A percentile compares a stretch with the other conserved stretches of the same genome.
Evolutionary conservation across 2,888 invertebrate genomes (phyloP).

Genomic region (Apamea monoglypha): DNA sequence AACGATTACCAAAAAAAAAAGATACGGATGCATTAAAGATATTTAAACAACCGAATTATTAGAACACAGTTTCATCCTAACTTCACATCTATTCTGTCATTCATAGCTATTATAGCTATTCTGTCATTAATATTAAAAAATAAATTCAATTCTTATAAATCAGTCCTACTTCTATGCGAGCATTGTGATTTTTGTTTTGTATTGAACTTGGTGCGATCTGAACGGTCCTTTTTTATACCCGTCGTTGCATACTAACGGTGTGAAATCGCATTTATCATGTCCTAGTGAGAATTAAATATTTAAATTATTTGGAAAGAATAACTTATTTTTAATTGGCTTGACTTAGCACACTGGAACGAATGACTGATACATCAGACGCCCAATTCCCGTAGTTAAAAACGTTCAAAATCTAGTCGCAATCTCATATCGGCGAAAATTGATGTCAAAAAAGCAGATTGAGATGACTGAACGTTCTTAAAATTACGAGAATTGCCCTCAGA

Average conservation of each 20-base stretch:
- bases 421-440: neutral
- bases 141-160: neutral
- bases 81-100: too few relatives aligned
- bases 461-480: too few relatives aligned
- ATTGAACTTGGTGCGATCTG: conserved; percentile 63
- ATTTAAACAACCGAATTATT: neutral
- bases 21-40: neutral
- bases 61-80: neutral
- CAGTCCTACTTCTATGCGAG: conserved; percentile 58
- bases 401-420: neutral
- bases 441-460: neutral
- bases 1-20: neutral
- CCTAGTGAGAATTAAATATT: conserved; percentile 58
- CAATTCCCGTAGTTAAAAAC: neutral
- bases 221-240: conserved; percentile 66
- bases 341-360: conserved; percentile 10
- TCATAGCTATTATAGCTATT: neutral
- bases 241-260: conserved; percentile 70
- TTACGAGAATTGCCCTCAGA: neutral
- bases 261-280: conserved; percentile 73
- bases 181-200: conserved; percentile 68
- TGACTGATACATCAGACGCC: neutral
- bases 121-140: neutral
- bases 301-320: conserved; percentile 64
- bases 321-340: conserved; percentile 40